Conservation (phyloP, 2,797 vertebrate genomes). For the Moxostoma hubbsi region DNA sequence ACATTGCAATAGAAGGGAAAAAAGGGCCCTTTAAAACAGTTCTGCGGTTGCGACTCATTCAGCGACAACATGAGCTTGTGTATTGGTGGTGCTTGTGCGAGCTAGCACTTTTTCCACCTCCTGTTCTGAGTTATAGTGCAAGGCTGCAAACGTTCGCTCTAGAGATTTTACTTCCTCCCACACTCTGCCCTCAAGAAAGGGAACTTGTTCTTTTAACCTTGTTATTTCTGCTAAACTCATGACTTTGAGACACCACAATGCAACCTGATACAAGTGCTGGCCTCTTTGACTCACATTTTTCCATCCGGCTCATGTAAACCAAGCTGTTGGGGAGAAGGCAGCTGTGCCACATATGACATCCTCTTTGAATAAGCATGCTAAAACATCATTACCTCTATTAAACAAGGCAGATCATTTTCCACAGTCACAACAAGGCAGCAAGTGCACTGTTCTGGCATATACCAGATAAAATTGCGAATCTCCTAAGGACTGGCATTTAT, state of each 20-base stretch:
- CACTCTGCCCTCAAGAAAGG: conserved; percentile 59
- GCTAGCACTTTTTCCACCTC: conserved; percentile 67
- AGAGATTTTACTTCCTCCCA: conserved; percentile 69
- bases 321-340: conserved; percentile 32
- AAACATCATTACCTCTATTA: conserved; percentile 28
- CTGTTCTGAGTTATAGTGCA: conserved; percentile 62
- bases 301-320: conserved; percentile 54
- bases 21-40: conserved; percentile 74
- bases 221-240: conserved; percentile 55
- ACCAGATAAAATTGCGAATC: conserved; percentile 7
- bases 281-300: conserved; percentile 58
- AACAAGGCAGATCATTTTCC: conserved; percentile 16
- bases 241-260: conserved; percentile 56
- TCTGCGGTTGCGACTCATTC: conserved; percentile 73
- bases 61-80: conserved; percentile 66
- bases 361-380: conserved; percentile 44
- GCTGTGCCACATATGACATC: conserved; percentile 47
- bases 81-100: conserved; percentile 47
- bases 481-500: conserved; percentile 32
- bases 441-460: conserved; percentile 16
- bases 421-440: background rate
- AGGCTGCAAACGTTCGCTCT: conserved; percentile 63
- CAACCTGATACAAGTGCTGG: conserved; percentile 43
- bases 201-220: conserved; percentile 62
- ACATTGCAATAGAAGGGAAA: conserved; percentile 52